A percentile compares a stretch with the other conserved stretches of the same genome.
Evolutionary conservation across 2,888 invertebrate genomes (phyloP).

Genomic region (Cenopis cana): DNA sequence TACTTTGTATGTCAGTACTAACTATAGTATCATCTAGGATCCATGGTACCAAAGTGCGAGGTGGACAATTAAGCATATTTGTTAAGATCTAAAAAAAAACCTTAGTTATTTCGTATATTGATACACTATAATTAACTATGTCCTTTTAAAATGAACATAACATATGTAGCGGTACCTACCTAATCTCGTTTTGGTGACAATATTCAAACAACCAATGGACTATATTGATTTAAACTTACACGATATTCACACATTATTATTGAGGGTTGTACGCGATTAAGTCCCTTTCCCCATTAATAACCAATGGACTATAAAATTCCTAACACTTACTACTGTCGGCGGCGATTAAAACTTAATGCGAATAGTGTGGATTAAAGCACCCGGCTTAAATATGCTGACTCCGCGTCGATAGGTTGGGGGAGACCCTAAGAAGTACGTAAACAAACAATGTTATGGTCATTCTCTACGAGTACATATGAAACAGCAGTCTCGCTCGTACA

Average conservation of each 20-base stretch:
- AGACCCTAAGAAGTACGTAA: not conserved
- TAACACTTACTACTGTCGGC: no score
- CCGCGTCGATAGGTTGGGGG: no score
- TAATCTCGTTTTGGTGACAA: not conserved
- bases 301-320: no score
- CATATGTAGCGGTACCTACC: not conserved
- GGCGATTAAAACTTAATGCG: no score
- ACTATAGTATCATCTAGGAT: conserved; percentile 9
- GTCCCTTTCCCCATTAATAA: no score
- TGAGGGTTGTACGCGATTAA: no score
- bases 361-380: not conserved
- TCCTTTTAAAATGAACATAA: not conserved
- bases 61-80: not conserved
- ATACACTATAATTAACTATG: not conserved
- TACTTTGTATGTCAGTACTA: conserved; percentile 5
- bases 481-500: not conserved
- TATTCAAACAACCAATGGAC: not conserved
- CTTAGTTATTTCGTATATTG: not conserved
- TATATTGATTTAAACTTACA: no score
- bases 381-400: not conserved
- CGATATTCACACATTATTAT: no score
- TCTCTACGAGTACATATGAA: not conserved
- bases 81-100: not conserved
- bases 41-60: conserved; percentile 15
- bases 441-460: conserved; percentile 1